A percentile compares a stretch with the other conserved stretches of the same genome.
These are phyloP conservation scores for Sphyrna mokarran DNA, from an alignment of 2,113 vertebrate genomes.

Conservation along the genomic window DNA sequence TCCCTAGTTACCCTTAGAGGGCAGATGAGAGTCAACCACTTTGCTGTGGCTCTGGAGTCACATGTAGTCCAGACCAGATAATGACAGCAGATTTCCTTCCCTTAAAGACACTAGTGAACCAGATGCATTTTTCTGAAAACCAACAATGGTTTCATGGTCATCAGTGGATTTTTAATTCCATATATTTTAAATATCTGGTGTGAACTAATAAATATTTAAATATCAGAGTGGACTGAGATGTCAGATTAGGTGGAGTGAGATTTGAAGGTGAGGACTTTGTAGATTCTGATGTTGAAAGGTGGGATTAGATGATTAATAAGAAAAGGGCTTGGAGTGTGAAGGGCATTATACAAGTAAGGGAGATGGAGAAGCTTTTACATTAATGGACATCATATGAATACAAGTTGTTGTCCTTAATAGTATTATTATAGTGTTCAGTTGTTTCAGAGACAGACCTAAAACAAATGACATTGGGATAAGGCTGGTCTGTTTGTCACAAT, in stretches of 20 bases:
- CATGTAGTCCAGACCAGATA: no score
- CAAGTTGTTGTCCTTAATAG: background rate
- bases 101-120: no score
- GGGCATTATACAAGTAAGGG: background rate
- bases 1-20: no score
- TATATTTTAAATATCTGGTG: no score
- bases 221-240: background rate
- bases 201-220: no score
- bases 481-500: constrained; percentile 70
- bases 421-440: background rate
- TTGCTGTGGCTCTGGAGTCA: no score
- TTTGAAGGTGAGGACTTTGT: background rate
- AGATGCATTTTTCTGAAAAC: no score
- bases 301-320: background rate
- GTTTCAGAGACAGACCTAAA: constrained; percentile 55
- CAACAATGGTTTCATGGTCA: no score
- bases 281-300: background rate
- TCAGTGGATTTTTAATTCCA: no score
- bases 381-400: background rate
- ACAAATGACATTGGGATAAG: constrained; percentile 79
- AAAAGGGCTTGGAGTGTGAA: background rate
- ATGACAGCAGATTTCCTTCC: no score
- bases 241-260: background rate
- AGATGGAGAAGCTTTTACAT: background rate
- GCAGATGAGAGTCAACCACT: no score